Evolutionary conservation across 2,888 invertebrate genomes (phyloP).

Genomic region (Sepiola atlantica): DNA sequence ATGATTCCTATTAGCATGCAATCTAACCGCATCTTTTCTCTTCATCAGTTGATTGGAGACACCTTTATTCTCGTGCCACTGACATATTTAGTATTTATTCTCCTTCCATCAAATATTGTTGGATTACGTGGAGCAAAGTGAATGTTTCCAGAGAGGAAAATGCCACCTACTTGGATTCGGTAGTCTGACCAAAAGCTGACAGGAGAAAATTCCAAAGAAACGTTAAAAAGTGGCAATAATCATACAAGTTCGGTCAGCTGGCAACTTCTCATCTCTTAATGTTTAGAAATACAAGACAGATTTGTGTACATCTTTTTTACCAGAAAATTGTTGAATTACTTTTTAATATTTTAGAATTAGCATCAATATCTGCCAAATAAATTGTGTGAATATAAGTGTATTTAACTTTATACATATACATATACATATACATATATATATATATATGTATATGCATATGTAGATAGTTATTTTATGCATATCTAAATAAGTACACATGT

Average conservation of each 20-base stretch:
- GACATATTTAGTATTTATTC: not conserved
- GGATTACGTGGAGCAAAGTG: not conserved
- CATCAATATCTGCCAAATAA: not conserved
- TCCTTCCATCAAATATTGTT: not conserved
- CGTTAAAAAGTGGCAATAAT: not conserved
- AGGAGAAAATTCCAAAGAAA: not conserved
- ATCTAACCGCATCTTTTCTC: slow-evolving; percentile 32
- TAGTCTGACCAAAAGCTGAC: not conserved
- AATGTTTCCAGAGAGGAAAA: not conserved
- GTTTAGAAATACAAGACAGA: not conserved
- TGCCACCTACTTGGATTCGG: not conserved
- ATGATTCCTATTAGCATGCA: slow-evolving; percentile 9
- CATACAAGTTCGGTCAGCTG: not conserved
- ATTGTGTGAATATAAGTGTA: not conserved
- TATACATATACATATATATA: not conserved
- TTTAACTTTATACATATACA: not conserved
- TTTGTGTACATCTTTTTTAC: not conserved
- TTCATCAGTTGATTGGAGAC: slow-evolving; percentile 9
- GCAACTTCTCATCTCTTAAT: not conserved
- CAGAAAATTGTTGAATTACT: not conserved
- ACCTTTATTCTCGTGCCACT: slow-evolving; percentile 5
- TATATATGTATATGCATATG: not conserved
- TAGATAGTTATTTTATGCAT: not conserved
- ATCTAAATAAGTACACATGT: not conserved
- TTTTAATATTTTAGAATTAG: not conserved